Evolutionary conservation across 2,888 invertebrate genomes (phyloP).

Genomic region (Oscheius sp.): DNA sequence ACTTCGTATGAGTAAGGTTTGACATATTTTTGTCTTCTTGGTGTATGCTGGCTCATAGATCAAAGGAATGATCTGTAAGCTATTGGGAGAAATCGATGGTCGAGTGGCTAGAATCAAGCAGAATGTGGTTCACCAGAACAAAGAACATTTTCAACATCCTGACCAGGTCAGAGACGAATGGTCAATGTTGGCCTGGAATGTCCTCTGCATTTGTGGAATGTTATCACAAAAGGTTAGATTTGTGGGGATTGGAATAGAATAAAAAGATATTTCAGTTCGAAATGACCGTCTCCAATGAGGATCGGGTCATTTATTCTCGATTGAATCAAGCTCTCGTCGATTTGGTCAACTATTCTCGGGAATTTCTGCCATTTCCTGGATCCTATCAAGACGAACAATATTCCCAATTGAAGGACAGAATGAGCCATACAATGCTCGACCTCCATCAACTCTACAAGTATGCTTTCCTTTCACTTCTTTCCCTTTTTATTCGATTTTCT

Average conservation of each 20-base stretch:
- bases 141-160: background rate
- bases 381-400: conserved; percentile 50
- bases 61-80: conserved; percentile 67
- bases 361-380: conserved; percentile 51
- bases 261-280: conserved; percentile 25
- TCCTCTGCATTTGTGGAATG: conserved; percentile 69
- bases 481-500: conserved; percentile 12
- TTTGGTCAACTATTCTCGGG: conserved; percentile 67
- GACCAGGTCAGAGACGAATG: conserved; percentile 63
- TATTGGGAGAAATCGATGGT: conserved; percentile 69
- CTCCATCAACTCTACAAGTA: conserved; percentile 60
- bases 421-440: conserved; percentile 58
- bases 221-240: conserved; percentile 42
- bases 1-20: conserved; percentile 67
- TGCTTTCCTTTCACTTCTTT: conserved; percentile 12
- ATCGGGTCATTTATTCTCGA: conserved; percentile 66
- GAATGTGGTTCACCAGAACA: conserved; percentile 40
- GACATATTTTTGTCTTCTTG: conserved; percentile 20
- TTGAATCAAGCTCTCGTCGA: conserved; percentile 70
- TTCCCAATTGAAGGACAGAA: conserved; percentile 50
- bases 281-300: conserved; percentile 50
- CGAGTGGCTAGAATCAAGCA: conserved; percentile 64
- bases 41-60: conserved; percentile 50
- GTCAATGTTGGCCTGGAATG: conserved; percentile 73
- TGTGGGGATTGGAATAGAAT: background rate